Conservation (phyloP, 2,888 invertebrate genomes). For the Polyommatus iphigenia region DNA sequence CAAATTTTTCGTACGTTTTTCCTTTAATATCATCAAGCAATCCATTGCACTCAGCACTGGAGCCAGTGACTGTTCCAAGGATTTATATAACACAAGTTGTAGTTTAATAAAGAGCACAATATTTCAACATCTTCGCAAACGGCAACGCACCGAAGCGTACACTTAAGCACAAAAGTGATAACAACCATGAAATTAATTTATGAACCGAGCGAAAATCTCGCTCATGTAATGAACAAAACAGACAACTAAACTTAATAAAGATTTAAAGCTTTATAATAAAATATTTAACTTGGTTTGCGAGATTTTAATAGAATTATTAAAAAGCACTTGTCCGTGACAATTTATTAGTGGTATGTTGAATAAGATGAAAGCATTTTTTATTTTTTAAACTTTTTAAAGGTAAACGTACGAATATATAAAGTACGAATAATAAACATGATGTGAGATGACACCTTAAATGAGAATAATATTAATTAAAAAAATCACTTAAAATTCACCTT, state of each 20-base stretch:
- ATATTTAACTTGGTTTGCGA: not conserved
- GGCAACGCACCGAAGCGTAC: conserved; percentile 14
- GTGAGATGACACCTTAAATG: not conserved
- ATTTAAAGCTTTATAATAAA: not conserved
- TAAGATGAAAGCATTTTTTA: not conserved
- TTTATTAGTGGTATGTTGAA: not conserved
- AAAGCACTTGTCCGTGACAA: not conserved
- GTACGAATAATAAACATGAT: too few species aligned
- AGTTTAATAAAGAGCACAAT: conserved; percentile 22
- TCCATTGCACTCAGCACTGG: not conserved
- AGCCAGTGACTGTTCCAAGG: not conserved
- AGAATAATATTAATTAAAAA: not conserved
- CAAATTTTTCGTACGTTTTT: not conserved
- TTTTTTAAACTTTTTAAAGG: not conserved
- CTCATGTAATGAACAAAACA: not conserved
- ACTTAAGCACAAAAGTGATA: conserved; percentile 11
- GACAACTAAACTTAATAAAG: not conserved
- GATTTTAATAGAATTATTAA: not conserved
- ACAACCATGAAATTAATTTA: conserved; percentile 18
- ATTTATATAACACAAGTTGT: conserved; percentile 12
- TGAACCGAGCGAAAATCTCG: conserved; percentile 2
- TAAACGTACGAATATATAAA: too few species aligned
- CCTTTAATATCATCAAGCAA: not conserved
- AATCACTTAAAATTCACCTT: not conserved
- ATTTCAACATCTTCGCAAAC: conserved; percentile 23